Base-by-base conservation (phyloP, 2,797 vertebrate genomes). In the Nasua narica region DNA sequence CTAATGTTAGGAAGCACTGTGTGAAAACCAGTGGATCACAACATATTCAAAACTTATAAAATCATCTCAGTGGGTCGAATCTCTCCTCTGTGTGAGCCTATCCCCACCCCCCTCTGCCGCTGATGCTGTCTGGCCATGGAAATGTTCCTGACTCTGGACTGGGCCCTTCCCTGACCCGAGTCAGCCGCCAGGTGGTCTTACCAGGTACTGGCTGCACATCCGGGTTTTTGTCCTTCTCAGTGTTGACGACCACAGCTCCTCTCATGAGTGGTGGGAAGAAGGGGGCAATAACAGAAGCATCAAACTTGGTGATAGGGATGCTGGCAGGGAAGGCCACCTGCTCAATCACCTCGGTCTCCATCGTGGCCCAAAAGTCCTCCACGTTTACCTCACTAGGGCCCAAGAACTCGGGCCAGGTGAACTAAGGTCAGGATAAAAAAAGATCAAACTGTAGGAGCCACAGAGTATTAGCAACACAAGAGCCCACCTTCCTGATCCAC, bases 321-420 rank as follows among this genome's bases (percentile, higher is more conserved):
- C 99, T 99, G 52, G 99, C 98, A 67, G 99, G 99, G 98, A 99
- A 99, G 21, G 99, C 99, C 32, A 99, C 99, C 97, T 99, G 99
- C 98, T 99, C 99, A 48, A 99, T 99, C 48, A 99, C 99, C 97
- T 99, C 99, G 0, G 99, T 99, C 98, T 99, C 99, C 99, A 99
- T 99, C 0, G 99, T 99, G 97, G 99, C 99, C 99, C 99, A 99
- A 96, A 99, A 99, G 98, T 99, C 99, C 77, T 99, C 99, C 79
- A 99, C 98, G 8, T 99, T 99, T n/a, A 99, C 99, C 97, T 99
- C 99, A 87, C 99, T 99, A 3, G 99, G 99, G 60, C 99, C 97
- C 77, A 99, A 98, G 96, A 98, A 99, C 96, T 99, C 99, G 3
- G 99, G 99, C 99, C 99, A 99, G 12, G 99, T 99, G 97, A 99